Conservation (phyloP, 1,140 invertebrate genomes). For the Aphidius ervi region DNA sequence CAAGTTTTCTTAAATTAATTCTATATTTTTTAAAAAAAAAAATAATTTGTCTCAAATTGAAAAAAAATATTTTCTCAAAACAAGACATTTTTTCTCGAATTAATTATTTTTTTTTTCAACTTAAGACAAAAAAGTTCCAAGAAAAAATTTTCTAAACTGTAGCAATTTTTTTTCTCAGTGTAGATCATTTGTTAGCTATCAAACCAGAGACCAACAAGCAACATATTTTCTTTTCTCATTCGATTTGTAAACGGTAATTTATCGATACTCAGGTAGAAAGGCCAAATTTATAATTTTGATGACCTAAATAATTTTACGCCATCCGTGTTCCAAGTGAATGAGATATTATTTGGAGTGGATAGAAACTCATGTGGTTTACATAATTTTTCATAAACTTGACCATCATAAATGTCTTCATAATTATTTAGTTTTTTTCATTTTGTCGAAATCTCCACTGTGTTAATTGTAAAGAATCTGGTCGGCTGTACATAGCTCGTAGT, state of each 20-base stretch:
- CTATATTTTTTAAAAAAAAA: too few relatives aligned
- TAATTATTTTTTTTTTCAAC: too few relatives aligned
- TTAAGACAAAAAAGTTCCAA: too few relatives aligned
- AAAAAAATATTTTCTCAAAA: too few relatives aligned
- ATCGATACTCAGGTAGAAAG: slow-evolving; percentile 16
- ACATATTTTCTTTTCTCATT: slow-evolving; percentile 15
- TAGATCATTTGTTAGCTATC: too few relatives aligned
- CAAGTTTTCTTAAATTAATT: too few relatives aligned
- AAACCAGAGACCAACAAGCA: slow-evolving; percentile 22
- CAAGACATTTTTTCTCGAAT: too few relatives aligned
- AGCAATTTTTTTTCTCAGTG: too few relatives aligned
- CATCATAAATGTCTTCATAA: slow-evolving; percentile 19
- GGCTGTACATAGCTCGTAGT: slow-evolving; percentile 1
- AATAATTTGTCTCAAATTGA: too few relatives aligned
- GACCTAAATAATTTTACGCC: slow-evolving; percentile 6
- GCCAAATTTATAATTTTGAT: slow-evolving; percentile 19
- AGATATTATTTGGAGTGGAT: slow-evolving; percentile 10
- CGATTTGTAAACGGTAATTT: slow-evolving; percentile 11
- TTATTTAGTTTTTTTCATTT: background rate
- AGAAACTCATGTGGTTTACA: background rate
- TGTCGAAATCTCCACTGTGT: background rate
- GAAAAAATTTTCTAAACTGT: too few relatives aligned
- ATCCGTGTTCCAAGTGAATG: slow-evolving; percentile 16
- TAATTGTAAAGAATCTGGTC: slow-evolving; percentile 5
- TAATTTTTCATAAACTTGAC: slow-evolving; percentile 6